A percentile compares a stretch with the other conserved stretches of the same genome.
phyloP scores from a whole-genome alignment of 2,888 invertebrate genomes.

The Lasioglossum villosulum region DNA sequence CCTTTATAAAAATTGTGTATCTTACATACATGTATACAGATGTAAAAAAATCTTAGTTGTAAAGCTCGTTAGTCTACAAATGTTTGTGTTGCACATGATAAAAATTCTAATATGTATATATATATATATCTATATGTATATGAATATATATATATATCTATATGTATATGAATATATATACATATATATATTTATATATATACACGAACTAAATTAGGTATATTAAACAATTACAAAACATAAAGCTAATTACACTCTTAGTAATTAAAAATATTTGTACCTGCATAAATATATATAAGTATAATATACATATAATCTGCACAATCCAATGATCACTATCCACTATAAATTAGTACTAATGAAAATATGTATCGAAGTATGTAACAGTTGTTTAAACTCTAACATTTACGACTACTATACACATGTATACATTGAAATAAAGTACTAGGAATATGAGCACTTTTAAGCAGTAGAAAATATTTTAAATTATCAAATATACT shows the following conservation, averaged over 20 bases:
- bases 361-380: conserved; percentile 15
- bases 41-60: conserved; percentile 49
- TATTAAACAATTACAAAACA: conserved; percentile 35
- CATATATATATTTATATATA: not conserved
- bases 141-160: too few species aligned
- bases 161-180: too few species aligned
- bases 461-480: conserved; percentile 37
- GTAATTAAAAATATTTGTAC: conserved; percentile 47
- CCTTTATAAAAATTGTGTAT: conserved; percentile 41
- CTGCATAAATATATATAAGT: conserved; percentile 29
- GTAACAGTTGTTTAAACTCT: conserved; percentile 8
- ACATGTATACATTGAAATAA: conserved; percentile 39
- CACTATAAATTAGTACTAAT: conserved; percentile 22
- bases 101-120: conserved; percentile 45
- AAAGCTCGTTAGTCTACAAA: conserved; percentile 40
- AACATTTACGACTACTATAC: conserved; percentile 37
- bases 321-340: conserved; percentile 26
- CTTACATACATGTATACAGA: conserved; percentile 31
- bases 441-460: conserved; percentile 33
- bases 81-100: conserved; percentile 37
- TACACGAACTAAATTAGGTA: conserved; percentile 41
- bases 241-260: conserved; percentile 40
- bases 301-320: conserved; percentile 28
- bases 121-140: too few species aligned
- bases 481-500: conserved; percentile 42